These are phyloP conservation scores for Oplegnathus fasciatus DNA, from an alignment of 2,113 vertebrate genomes.

Conservation along the genomic window DNA sequence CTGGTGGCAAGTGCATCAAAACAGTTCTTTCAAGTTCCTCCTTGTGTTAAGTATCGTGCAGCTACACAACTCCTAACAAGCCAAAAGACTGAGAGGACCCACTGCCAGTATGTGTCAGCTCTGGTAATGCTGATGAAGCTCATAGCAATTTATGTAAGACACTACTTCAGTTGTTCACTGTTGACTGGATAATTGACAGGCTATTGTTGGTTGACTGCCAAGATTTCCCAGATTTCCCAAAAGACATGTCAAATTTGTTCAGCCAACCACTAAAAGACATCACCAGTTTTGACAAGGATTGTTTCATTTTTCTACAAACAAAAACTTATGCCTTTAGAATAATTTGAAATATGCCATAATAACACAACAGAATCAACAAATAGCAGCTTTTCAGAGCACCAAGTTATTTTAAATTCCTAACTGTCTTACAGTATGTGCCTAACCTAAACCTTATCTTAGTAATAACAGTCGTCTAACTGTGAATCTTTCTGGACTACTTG, in stretches of 20 bases:
- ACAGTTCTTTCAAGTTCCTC: conserved; percentile 69
- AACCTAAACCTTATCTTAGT: not conserved
- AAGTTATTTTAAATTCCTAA: not conserved
- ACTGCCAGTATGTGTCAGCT: conserved; percentile 54
- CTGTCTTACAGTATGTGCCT: not conserved
- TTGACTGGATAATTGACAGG: conserved; percentile 76
- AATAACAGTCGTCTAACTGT: not conserved
- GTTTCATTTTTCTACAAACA: conserved; percentile 42
- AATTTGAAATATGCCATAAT: conserved; percentile 42
- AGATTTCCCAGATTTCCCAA: conserved; percentile 55
- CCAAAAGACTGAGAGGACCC: conserved; percentile 45
- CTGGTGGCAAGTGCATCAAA: conserved; percentile 70
- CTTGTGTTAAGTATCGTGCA: conserved; percentile 39
- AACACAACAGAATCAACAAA: conserved; percentile 32
- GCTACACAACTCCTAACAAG: conserved; percentile 64
- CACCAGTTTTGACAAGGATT: conserved; percentile 63
- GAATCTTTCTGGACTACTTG: not conserved
- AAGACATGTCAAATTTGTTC: conserved; percentile 61
- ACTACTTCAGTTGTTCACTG: conserved; percentile 41
- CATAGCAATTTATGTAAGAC: conserved; percentile 63
- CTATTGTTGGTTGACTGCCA: conserved; percentile 63
- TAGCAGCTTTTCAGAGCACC: not conserved
- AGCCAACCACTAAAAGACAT: conserved; percentile 40
- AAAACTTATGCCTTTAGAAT: conserved; percentile 41
- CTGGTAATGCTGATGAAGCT: conserved; percentile 61